Evolutionary conservation across 2,113 vertebrate genomes (phyloP), one percentile per base, ranked within the genome.

Genomic region (Lota lota): DNA sequence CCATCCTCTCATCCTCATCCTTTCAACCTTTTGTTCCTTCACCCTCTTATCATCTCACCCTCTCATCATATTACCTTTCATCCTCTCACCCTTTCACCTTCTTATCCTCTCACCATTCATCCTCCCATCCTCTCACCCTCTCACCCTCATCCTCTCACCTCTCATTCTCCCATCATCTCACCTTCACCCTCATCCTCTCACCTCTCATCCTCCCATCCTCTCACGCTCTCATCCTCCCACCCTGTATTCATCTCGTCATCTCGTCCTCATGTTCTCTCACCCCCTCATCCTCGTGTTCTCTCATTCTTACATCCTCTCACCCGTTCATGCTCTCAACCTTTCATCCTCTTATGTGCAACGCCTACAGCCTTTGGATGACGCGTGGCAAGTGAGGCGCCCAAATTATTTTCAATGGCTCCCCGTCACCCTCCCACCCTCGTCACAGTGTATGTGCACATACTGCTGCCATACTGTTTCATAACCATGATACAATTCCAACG

Each of bases 371-470:
- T 16, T 6, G 28, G 28, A 33, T 33, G 28, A 4, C 28, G 28
- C 28, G 28, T 33, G 28, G 28, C 28, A 33, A 33, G 28, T 33
- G 28, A 33, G 28, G 2, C 53, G 16, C 5, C 53, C n/a, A 17
- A n/a, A 17, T 56, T n/a, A 18, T 17, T 18, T n/a, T 7, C 53
- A 18, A 5, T 18, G 16, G 10, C 53, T 56, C 16, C 53, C n/a
- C 53, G 10, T 56, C 53, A 17, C 53, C 17, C 53, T 56, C 16
- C n/a, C 53, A 15, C 12, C 36, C 28, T 20, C 20, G 5, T 47
- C 40, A 47, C 40, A 47, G 40, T 47, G 40, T 47, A 14, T 14
- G 40, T 86, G 73, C 72, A 78, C 64, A 82, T 85, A 84, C 76
- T 16, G 47, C 64, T 58, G 65, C 5, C 53, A 57, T 63, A 66